Conservation (phyloP, 2,888 invertebrate genomes). For the Platycheirus albimanus region DNA sequence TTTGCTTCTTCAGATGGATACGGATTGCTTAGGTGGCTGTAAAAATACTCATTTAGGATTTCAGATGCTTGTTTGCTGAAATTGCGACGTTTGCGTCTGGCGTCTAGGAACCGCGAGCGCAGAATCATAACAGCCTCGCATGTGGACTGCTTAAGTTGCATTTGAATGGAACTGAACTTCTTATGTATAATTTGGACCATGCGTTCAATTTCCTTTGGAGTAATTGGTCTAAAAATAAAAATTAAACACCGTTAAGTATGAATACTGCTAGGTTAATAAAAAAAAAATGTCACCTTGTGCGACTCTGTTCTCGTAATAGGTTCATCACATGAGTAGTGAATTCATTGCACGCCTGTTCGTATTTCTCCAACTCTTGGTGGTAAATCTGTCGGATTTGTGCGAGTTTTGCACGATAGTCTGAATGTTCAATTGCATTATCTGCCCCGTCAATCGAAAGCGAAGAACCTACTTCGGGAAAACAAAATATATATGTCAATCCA, state of each 20-base stretch:
- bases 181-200: conserved; percentile 99
- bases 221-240: conserved; percentile 89
- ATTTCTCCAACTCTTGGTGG: conserved; percentile 99
- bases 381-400: conserved; percentile 99
- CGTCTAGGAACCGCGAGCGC: conserved; percentile 88
- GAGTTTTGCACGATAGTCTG: conserved; percentile 99
- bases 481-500: too few species aligned
- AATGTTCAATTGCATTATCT: conserved; percentile 99
- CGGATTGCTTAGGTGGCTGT: conserved; percentile 99
- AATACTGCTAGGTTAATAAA: background rate
- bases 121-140: conserved; percentile 99
- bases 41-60: conserved; percentile 99
- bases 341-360: conserved; percentile 99
- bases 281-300: conserved; percentile 85
- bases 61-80: conserved; percentile 99
- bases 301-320: conserved; percentile 96
- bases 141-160: conserved; percentile 99
- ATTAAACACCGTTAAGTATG: background rate
- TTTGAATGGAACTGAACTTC: conserved; percentile 98
- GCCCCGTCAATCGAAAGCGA: conserved; percentile 84
- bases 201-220: conserved; percentile 99
- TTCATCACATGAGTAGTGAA: conserved; percentile 99
- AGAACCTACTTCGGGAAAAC: conserved; percentile 77
- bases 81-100: conserved; percentile 96
- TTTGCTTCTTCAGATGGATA: conserved; percentile 99